Percentiles rank a stretch among this genome's conserved stretches.
These are phyloP conservation scores for Drosophila leonis DNA, from an alignment of 2,888 invertebrate genomes.

Conservation along the genomic window DNA sequence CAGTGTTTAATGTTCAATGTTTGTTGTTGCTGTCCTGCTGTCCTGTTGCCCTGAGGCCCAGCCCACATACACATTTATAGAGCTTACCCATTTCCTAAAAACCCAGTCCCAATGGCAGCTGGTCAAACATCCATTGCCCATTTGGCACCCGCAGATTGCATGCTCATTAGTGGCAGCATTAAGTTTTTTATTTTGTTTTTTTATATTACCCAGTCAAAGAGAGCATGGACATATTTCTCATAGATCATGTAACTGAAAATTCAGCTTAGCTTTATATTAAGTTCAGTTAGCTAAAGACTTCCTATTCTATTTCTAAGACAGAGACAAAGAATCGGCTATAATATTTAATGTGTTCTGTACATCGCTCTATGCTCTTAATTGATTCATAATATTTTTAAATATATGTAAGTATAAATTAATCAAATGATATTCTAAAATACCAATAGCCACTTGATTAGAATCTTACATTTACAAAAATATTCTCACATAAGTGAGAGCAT, in stretches of 20 bases:
- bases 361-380: too few relatives aligned
- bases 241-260: background rate
- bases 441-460: background rate
- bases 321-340: background rate
- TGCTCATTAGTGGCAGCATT: slow-evolving; percentile 50
- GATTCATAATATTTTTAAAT: background rate
- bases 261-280: background rate
- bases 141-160: slow-evolving; percentile 56
- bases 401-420: background rate
- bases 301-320: background rate
- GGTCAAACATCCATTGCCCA: slow-evolving; percentile 65
- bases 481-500: slow-evolving; percentile 4
- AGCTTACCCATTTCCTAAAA: slow-evolving; percentile 1
- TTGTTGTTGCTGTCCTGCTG: background rate
- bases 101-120: slow-evolving; percentile 62
- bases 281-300: background rate
- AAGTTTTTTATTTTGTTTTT: slow-evolving; percentile 17
- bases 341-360: background rate
- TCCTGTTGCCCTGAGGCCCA: background rate
- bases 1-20: slow-evolving; percentile 2
- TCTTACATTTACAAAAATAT: background rate
- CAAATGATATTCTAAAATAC: background rate
- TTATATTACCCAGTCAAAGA: background rate
- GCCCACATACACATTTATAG: background rate
- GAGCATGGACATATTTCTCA: slow-evolving; percentile 1